phyloP scores from a whole-genome alignment of 92 coral and sea anemone species.

The Zoanthus gigantus region DNA sequence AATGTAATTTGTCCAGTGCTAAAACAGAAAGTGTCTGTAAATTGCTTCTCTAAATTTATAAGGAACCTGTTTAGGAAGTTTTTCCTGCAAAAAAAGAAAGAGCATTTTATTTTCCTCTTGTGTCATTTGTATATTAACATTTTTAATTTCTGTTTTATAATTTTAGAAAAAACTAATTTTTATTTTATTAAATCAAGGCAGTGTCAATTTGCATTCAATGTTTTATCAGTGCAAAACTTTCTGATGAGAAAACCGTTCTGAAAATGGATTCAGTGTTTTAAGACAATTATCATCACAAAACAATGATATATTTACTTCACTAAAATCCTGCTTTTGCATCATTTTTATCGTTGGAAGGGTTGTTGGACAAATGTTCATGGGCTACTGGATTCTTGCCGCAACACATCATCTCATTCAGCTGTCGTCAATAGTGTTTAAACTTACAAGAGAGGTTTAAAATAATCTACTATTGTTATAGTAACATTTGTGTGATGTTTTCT shows the following conservation, averaged over 20 bases:
- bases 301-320: not conserved
- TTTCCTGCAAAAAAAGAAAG: too few relatives aligned
- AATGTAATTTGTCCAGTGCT: too few relatives aligned
- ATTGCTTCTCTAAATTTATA: too few relatives aligned
- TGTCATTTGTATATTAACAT: not conserved
- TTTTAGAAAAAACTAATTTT: not conserved
- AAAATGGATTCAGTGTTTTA: conserved; percentile 4
- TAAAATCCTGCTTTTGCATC: conserved; percentile 1
- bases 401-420: conserved; percentile 70
- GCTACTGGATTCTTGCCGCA: conserved; percentile 89
- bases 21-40: too few relatives aligned
- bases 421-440: not conserved
- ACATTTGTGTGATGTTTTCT: not conserved
- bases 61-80: too few relatives aligned
- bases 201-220: not conserved
- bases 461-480: not conserved
- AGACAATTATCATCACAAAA: not conserved
- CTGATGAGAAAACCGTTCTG: conserved; percentile 27
- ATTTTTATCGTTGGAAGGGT: not conserved
- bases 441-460: not conserved
- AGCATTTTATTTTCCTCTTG: too few relatives aligned
- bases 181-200: not conserved
- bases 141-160: not conserved
- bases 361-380: conserved; percentile 59
- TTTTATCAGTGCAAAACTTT: not conserved